phyloP scores from a whole-genome alignment of 2,113 vertebrate genomes.

The Lophochroa leadbeateri region DNA sequence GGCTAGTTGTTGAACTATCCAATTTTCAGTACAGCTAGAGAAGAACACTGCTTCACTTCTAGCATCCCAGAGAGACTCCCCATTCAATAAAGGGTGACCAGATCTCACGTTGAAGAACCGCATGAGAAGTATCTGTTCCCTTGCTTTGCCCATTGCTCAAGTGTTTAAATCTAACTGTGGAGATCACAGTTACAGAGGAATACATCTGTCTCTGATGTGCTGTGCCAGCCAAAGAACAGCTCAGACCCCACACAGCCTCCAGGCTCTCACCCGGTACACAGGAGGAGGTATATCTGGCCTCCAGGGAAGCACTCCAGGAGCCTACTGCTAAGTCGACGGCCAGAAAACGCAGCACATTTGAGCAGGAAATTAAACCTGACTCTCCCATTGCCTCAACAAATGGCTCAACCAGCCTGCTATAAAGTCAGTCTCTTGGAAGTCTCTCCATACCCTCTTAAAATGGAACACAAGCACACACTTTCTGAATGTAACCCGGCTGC shows the following conservation, averaged over 20 bases:
- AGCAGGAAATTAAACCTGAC: slow-evolving; percentile 17
- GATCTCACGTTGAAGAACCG: accelerated
- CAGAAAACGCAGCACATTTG: neutral
- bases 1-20: neutral
- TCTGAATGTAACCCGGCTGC: neutral
- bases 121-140: neutral
- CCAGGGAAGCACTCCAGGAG: neutral
- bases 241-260: neutral
- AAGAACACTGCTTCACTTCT: neutral
- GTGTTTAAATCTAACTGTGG: neutral
- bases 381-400: neutral
- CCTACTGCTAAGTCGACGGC: neutral
- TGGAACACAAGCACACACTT: neutral
- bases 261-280: neutral
- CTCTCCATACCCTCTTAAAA: neutral
- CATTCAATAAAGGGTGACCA: neutral
- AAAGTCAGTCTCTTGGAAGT: neutral
- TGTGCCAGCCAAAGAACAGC: neutral
- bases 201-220: neutral
- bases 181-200: neutral
- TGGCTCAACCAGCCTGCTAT: neutral
- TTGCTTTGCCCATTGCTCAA: neutral
- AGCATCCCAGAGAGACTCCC: neutral
- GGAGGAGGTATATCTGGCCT: neutral
- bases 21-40: neutral